Evolutionary conservation across 1,140 invertebrate species (phyloP).

Genomic region (Euwallacea fornicatus): DNA sequence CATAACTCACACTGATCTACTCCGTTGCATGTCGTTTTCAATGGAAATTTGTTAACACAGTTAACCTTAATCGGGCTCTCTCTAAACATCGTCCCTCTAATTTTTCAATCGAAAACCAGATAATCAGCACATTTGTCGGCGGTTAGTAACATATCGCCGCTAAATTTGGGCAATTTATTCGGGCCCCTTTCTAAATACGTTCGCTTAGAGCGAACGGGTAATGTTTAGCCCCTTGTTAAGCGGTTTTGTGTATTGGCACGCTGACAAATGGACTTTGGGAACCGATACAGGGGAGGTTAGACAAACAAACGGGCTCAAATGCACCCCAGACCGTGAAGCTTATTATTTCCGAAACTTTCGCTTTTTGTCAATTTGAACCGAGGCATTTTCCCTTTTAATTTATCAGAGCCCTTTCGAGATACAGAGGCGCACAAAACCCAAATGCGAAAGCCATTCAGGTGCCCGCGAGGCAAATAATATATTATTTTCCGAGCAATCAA

Average conservation of each 20-base stretch:
- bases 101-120: slow-evolving; percentile 38
- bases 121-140: slow-evolving; percentile 39
- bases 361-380: no score
- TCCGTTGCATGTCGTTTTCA: no score
- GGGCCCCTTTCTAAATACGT: slow-evolving; percentile 32
- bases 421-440: no score
- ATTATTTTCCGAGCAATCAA: slow-evolving; percentile 20
- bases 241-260: slow-evolving; percentile 39
- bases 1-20: no score
- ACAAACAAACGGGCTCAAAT: slow-evolving; percentile 12
- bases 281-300: slow-evolving; percentile 23
- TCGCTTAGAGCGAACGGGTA: slow-evolving; percentile 28
- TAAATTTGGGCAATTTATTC: slow-evolving; percentile 38
- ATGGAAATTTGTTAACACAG: no score
- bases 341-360: no score
- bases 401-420: no score
- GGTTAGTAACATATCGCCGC: slow-evolving; percentile 34
- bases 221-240: slow-evolving; percentile 39
- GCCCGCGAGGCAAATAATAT: background rate
- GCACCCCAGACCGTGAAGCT: no score
- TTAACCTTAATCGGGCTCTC: background rate
- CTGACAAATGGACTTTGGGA: slow-evolving; percentile 37
- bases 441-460: no score
- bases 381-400: no score
- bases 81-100: slow-evolving; percentile 1